These are phyloP conservation scores for Prunella fulvescens DNA, from an alignment of 2,113 vertebrate genomes.

Conservation along the genomic window DNA sequence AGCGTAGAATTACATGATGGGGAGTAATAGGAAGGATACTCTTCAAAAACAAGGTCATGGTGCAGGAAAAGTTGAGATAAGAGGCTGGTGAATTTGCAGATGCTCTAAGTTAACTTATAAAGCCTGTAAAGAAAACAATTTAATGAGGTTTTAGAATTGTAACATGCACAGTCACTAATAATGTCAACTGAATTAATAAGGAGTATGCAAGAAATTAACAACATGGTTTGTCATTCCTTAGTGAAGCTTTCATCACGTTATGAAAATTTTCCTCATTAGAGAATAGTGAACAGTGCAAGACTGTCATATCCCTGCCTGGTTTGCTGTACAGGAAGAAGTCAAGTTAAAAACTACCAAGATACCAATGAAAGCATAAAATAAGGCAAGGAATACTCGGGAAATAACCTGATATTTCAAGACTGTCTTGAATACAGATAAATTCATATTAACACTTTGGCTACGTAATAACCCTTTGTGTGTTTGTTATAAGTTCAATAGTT, in stretches of 20 bases:
- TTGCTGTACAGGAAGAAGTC: constrained; percentile 7
- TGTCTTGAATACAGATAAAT: background rate
- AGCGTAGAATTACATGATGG: background rate
- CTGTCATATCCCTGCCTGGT: background rate
- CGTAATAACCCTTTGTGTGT: background rate
- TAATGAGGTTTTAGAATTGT: background rate
- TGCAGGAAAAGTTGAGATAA: background rate
- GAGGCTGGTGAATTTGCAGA: background rate
- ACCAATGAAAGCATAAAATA: constrained; percentile 56
- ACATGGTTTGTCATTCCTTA: background rate
- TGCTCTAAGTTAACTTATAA: background rate
- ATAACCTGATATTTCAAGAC: constrained; percentile 53
- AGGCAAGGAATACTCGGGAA: constrained; percentile 58
- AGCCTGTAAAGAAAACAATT: background rate
- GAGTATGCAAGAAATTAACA: background rate
- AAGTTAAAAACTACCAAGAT: constrained; percentile 28
- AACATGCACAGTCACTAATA: background rate
- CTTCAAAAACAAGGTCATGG: background rate
- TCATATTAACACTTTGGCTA: background rate
- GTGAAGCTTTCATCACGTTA: background rate
- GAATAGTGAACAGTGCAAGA: background rate
- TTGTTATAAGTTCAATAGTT: background rate
- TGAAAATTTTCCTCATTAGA: background rate
- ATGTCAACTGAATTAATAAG: background rate
- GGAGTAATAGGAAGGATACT: background rate